Conservation (phyloP, 2,113 vertebrate species). For the Galemys pyrenaicus region DNA sequence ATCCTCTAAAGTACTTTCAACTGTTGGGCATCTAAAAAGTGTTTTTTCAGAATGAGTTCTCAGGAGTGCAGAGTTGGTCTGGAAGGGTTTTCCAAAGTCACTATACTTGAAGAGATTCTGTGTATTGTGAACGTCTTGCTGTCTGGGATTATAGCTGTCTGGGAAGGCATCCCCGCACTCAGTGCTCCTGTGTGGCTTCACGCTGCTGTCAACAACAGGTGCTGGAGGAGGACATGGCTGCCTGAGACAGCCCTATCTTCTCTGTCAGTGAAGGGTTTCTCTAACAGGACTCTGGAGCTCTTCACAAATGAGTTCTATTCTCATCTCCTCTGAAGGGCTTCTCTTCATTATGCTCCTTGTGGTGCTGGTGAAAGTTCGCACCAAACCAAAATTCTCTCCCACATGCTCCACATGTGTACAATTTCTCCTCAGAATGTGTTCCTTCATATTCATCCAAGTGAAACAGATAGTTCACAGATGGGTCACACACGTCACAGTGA, state of each 20-base stretch:
- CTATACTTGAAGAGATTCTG: background rate
- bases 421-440: background rate
- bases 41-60: conserved; percentile 5
- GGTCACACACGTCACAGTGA: background rate
- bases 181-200: background rate
- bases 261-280: background rate
- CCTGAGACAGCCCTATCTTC: background rate
- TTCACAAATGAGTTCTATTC: background rate
- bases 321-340: background rate
- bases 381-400: conserved; percentile 14
- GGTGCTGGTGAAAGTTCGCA: background rate
- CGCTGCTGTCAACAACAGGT: too few relatives aligned
- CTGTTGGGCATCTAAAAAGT: background rate
- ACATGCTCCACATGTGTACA: background rate
- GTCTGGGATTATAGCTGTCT: background rate
- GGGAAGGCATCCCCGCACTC: background rate
- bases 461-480: conserved; percentile 3
- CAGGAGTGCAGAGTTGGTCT: background rate
- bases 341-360: background rate
- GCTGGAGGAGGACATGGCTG: background rate
- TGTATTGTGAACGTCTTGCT: background rate
- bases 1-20: background rate
- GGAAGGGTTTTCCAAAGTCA: background rate
- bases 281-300: background rate
- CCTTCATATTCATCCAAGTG: background rate